phyloP scores from a whole-genome alignment of 1,140 invertebrate genomes.

The Pseudomyrmex cubaensis region DNA sequence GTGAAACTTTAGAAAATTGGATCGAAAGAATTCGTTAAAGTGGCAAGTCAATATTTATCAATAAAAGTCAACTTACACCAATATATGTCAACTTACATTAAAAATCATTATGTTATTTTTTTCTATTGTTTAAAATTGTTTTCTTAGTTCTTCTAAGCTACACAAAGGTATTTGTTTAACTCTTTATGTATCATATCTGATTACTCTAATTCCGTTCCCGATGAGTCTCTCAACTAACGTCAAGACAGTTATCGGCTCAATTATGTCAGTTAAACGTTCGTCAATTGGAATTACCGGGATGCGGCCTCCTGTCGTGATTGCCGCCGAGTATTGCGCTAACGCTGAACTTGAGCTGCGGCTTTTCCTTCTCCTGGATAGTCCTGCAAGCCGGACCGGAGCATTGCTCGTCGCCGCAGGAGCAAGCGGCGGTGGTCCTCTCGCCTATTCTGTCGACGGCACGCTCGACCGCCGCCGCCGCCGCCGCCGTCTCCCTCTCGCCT shows the following conservation, averaged over 20 bases:
- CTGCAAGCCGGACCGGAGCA: slow-evolving; percentile 76
- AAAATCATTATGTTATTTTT: too few species aligned
- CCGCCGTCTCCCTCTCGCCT: slow-evolving; percentile 66
- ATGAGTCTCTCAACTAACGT: background rate
- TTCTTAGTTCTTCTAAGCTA: too few species aligned
- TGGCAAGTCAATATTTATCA: too few species aligned
- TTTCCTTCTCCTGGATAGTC: slow-evolving; percentile 85
- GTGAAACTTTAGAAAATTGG: too few species aligned
- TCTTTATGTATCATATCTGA: background rate
- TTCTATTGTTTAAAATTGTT: too few species aligned
- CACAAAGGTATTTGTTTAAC: too few species aligned
- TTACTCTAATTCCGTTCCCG: background rate
- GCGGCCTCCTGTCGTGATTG: slow-evolving; percentile 84
- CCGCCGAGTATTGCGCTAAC: slow-evolving; percentile 95
- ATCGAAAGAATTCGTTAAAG: too few species aligned
- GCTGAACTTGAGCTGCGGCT: slow-evolving; percentile 96
- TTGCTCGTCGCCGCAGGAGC: slow-evolving; percentile 82
- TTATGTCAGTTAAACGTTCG: slow-evolving; percentile 25
- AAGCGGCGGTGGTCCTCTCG: slow-evolving; percentile 79
- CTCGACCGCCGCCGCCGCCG: slow-evolving; percentile 72
- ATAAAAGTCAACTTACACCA: too few species aligned
- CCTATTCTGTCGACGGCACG: slow-evolving; percentile 77
- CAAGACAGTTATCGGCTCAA: slow-evolving; percentile 6
- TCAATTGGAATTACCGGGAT: slow-evolving; percentile 79
- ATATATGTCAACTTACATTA: too few species aligned